Conservation (phyloP, 2,113 vertebrate species). For the Mustela lutreola region DNA sequence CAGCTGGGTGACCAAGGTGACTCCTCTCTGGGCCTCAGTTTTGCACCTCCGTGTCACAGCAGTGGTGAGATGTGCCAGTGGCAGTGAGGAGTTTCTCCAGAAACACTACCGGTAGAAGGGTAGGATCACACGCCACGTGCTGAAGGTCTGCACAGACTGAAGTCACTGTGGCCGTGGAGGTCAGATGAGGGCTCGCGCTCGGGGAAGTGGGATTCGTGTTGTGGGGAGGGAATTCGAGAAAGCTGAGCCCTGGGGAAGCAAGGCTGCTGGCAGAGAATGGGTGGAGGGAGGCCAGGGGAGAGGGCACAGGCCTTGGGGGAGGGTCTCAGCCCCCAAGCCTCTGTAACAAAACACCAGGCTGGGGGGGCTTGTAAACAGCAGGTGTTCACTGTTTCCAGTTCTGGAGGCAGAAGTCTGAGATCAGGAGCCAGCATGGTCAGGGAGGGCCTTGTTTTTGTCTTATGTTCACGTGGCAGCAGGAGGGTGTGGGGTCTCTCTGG, state of each 20-base stretch:
- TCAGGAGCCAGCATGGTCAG: neutral
- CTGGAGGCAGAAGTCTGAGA: neutral
- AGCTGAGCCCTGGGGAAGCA: neutral
- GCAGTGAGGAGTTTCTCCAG: neutral
- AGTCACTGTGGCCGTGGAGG: neutral
- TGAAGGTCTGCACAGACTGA: neutral
- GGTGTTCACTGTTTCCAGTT: neutral
- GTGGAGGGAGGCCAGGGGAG: neutral
- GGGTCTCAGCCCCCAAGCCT: neutral
- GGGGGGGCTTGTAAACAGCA: neutral
- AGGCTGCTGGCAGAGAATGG: neutral
- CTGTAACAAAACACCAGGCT: neutral
- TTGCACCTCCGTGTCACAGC: neutral
- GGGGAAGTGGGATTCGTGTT: neutral
- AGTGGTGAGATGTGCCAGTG: neutral
- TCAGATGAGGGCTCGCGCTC: too few species aligned
- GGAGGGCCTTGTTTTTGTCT: neutral
- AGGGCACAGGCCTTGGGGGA: neutral
- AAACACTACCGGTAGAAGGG: neutral
- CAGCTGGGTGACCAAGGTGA: neutral
- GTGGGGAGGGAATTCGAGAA: neutral
- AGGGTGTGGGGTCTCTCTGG: neutral
- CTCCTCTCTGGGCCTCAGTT: neutral
- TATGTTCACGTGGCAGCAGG: neutral
- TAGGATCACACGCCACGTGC: neutral